phyloP scores from a whole-genome alignment of 2,888 invertebrate genomes.

The Anorthoa munda region DNA sequence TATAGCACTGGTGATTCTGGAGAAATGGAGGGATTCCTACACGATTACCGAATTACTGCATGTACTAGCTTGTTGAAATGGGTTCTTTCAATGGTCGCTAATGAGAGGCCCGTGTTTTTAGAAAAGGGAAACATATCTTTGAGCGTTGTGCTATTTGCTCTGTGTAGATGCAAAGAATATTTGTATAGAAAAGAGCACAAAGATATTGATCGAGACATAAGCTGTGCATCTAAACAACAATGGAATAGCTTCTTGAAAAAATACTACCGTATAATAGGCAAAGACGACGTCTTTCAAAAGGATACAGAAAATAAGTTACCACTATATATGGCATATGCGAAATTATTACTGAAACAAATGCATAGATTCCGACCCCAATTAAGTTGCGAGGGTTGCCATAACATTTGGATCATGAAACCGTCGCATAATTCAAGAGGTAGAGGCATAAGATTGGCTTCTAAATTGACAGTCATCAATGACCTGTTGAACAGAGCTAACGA shows the following conservation, averaged over 20 bases:
- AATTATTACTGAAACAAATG: conserved; percentile 91
- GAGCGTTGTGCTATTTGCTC: conserved; percentile 92
- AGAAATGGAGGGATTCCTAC: conserved; percentile 91
- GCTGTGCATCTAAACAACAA: conserved; percentile 86
- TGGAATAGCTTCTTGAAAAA: conserved; percentile 93
- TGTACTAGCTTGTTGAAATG: conserved; percentile 94
- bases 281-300: conserved; percentile 87
- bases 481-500: conserved; percentile 90
- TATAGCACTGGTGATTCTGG: conserved; percentile 91
- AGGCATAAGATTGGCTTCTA: conserved; percentile 95
- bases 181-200: conserved; percentile 91
- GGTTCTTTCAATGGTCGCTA: conserved; percentile 83
- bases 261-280: conserved; percentile 92
- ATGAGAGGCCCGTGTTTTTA: conserved; percentile 85
- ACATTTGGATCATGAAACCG: conserved; percentile 98
- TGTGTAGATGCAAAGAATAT: conserved; percentile 93
- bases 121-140: conserved; percentile 89
- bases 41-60: conserved; percentile 95
- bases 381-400: conserved; percentile 94
- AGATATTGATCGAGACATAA: conserved; percentile 91
- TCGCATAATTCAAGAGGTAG: conserved; percentile 95
- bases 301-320: conserved; percentile 80
- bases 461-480: conserved; percentile 93
- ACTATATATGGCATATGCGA: conserved; percentile 85
- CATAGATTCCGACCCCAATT: conserved; percentile 91